These are phyloP conservation scores for Saturnia pavonia DNA, from an alignment of 2,888 invertebrate species.

Conservation along the genomic window DNA sequence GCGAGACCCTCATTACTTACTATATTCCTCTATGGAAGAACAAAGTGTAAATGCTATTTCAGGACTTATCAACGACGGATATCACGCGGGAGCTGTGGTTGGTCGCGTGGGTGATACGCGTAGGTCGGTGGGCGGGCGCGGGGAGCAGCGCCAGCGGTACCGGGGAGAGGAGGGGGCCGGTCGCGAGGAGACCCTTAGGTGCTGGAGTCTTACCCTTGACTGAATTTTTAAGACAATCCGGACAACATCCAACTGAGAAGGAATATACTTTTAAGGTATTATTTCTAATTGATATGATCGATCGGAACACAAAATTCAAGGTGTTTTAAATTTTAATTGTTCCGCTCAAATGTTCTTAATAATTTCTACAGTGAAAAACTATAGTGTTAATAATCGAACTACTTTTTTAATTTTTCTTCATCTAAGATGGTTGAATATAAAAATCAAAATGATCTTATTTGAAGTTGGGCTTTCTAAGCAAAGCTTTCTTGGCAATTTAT, in stretches of 20 bases:
- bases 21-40: neutral
- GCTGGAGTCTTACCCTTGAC: slow-evolving; percentile 90
- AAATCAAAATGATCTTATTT: no score
- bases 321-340: neutral
- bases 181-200: slow-evolving; percentile 91
- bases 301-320: neutral
- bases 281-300: neutral
- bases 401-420: no score
- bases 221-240: slow-evolving; percentile 84
- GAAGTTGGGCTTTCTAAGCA: no score
- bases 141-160: slow-evolving; percentile 71
- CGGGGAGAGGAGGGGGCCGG: slow-evolving; percentile 73
- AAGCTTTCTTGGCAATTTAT: no score
- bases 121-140: slow-evolving; percentile 89
- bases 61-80: slow-evolving; percentile 93
- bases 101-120: slow-evolving; percentile 94
- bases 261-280: slow-evolving; percentile 89
- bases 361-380: no score
- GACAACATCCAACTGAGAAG: slow-evolving; percentile 85
- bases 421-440: no score
- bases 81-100: slow-evolving; percentile 92
- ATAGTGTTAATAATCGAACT: no score
- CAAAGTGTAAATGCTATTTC: slow-evolving; percentile 27
- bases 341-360: no score
- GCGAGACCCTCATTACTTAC: no score